These are phyloP conservation scores for Oligia fasciuncula DNA, from an alignment of 2,888 invertebrate species.

Conservation along the genomic window DNA sequence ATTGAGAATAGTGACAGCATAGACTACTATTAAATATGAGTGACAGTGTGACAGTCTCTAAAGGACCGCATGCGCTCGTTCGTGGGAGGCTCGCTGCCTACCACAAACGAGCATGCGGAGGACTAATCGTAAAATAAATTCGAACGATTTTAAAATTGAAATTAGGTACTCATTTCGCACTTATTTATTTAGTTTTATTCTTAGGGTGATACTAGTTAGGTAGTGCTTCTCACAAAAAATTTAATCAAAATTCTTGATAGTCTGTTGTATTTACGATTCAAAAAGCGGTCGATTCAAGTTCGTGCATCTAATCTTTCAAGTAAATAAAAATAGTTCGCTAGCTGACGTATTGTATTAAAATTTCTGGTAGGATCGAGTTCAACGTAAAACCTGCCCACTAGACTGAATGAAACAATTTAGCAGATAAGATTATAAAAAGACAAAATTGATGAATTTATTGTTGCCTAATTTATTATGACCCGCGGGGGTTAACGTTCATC, in stretches of 20 bases:
- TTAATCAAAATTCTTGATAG: not conserved
- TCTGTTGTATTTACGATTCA: not conserved
- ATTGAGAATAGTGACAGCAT: not conserved
- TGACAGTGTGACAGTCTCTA: slow-evolving; percentile 3
- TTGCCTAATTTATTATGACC: not conserved
- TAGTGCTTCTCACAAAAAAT: not conserved
- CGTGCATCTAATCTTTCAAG: not conserved
- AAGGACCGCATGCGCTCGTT: not conserved
- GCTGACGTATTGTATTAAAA: not conserved
- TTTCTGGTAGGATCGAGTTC: not conserved
- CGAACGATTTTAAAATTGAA: too few species aligned
- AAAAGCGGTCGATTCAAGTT: not conserved
- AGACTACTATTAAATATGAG: not conserved
- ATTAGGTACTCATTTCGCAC: too few species aligned
- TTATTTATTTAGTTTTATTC: not conserved
- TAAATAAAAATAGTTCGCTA: not conserved
- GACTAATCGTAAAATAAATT: not conserved
- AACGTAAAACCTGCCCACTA: not conserved
- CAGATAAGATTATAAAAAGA: not conserved
- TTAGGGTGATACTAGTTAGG: not conserved
- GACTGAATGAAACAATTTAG: not conserved
- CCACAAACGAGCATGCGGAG: not conserved
- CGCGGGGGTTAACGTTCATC: not conserved
- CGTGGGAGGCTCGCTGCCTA: not conserved
- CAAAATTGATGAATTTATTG: not conserved